These are phyloP conservation scores for Thalassaphorura encarpata DNA, from an alignment of 1,140 invertebrate species.

Conservation along the genomic window DNA sequence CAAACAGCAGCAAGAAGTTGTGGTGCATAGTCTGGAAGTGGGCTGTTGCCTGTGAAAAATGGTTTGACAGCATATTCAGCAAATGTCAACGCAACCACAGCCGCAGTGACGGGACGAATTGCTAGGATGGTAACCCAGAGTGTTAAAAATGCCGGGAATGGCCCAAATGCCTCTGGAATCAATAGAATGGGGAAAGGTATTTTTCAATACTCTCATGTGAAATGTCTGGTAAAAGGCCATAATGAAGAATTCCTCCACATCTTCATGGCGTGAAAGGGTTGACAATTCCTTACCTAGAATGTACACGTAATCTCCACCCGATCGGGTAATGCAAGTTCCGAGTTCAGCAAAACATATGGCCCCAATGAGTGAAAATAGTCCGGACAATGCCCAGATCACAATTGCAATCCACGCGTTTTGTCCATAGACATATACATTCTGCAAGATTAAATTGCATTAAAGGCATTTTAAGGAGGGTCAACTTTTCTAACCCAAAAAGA, in stretches of 20 bases:
- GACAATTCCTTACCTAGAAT: conserved; percentile 44
- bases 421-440: conserved; percentile 54
- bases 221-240: not conserved
- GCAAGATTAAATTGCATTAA: not conserved
- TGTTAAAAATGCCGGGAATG: conserved; percentile 74
- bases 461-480: not conserved
- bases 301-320: conserved; percentile 82
- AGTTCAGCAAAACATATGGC: conserved; percentile 73
- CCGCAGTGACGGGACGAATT: conserved; percentile 69
- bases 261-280: not conserved
- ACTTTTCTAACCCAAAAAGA: too few species aligned
- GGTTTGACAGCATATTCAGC: conserved; percentile 69
- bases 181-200: not conserved
- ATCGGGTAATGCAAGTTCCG: conserved; percentile 52
- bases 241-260: not conserved
- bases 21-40: conserved; percentile 49
- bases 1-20: conserved; percentile 59
- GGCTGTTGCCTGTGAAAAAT: conserved; percentile 57
- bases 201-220: not conserved
- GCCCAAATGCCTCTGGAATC: conserved; percentile 61
- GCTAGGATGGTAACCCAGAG: conserved; percentile 79
- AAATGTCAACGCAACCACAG: conserved; percentile 72
- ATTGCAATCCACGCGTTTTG: conserved; percentile 49
- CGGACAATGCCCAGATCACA: conserved; percentile 61
- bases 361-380: conserved; percentile 61